Base-by-base conservation (phyloP, 1,140 invertebrate species). In the Penaeus chinensis region DNA sequence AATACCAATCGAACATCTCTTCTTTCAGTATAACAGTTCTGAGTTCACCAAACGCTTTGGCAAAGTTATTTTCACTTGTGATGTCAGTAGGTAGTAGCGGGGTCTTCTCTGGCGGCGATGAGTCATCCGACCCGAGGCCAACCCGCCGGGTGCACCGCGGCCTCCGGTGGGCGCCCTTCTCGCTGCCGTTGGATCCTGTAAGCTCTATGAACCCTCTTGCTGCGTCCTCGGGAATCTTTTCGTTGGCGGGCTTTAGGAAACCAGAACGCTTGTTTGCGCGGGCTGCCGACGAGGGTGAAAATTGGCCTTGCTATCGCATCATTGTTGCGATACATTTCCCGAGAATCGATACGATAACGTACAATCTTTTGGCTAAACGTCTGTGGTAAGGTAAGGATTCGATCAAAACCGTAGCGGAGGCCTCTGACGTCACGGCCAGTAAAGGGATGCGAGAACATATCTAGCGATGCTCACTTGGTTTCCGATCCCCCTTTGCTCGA, bases 31-130 rank as follows among this genome's bases (percentile, higher is more conserved):
- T 54, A 13, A 54, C 54, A 54, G 54, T 54, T 54, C 54, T 54
- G 54, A 54, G 54, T 54, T 54, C 54, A 54, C 54, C 54, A 54
- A 54, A 54, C 54, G 54, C 54, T 54, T 54, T 54, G 54, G 54
- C 54, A 54, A 54, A 54, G 47, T 82, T 82, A 63, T 65, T 37
- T 82, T 65, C 63, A 63, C 62, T 22, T 65, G 42, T 82, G 81
- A 32, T 63, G 63, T 37, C 63, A 66, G 81, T 47, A 24, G n/a
- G 24, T 37, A 65, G 81, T 61, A 69, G 63, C 81, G 81, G 63
- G 63, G 81, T 82, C 22, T 82, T 82, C 81, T 42, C 66, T 66
- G 27, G 24, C 66, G 81, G 81, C 81, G 81, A 66, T 82, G 81
- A 82, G 81, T 82, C 81, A 82, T 82, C 81, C 63, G 61, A 63